Conservation (phyloP, 2,113 vertebrate genomes). For the Uria aalge region DNA sequence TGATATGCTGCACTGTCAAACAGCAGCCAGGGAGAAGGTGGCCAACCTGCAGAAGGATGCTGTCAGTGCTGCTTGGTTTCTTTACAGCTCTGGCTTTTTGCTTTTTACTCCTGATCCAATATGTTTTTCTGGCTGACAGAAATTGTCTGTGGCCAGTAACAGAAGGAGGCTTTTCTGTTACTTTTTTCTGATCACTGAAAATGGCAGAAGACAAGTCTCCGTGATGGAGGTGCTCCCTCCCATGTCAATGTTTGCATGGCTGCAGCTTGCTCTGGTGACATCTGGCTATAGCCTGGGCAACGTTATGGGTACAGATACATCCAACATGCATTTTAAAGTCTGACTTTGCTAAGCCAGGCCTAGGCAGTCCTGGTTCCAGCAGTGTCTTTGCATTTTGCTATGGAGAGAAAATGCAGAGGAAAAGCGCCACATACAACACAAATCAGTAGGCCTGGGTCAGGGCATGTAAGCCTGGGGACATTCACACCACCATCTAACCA, state of each 20-base stretch:
- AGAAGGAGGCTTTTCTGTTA: background rate
- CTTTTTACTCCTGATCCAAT: background rate
- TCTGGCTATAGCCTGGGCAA: background rate
- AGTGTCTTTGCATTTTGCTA: background rate
- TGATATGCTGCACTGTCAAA: background rate
- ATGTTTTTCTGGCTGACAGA: background rate
- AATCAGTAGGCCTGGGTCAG: background rate
- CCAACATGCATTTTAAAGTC: background rate
- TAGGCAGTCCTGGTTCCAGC: background rate
- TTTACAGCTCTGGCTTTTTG: background rate
- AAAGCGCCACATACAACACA: background rate
- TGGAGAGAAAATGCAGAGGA: background rate
- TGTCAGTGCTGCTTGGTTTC: accelerated
- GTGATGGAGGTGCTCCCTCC: background rate
- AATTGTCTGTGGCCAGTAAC: background rate
- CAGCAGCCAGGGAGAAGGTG: background rate
- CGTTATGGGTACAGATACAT: accelerated
- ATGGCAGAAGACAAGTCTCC: background rate
- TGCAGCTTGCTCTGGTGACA: background rate
- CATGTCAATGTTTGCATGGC: background rate
- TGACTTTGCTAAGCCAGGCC: background rate
- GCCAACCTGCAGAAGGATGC: background rate
- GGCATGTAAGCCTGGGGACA: background rate
- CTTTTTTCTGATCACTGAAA: background rate
- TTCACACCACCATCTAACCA: background rate